Conservation (phyloP, 2,888 invertebrate species). For the Pristionchus entomophagus region DNA sequence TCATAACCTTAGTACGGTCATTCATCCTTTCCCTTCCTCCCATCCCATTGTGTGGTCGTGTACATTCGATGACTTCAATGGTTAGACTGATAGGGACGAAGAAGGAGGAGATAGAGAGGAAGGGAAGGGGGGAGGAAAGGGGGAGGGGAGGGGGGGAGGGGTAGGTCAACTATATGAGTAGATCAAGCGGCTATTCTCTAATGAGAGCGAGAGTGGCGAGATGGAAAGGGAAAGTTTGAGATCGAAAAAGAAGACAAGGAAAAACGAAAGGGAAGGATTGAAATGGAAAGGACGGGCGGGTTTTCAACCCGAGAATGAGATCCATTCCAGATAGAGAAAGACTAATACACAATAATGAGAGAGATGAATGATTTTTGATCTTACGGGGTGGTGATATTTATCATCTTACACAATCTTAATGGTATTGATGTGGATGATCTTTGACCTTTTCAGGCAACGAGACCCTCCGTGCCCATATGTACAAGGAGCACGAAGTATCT, state of each 20-base stretch:
- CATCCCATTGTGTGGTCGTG: neutral
- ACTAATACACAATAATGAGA: too few species aligned
- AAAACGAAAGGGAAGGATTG: constrained; percentile 31
- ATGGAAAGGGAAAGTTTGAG: constrained; percentile 1
- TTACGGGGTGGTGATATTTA: too few species aligned
- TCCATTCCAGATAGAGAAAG: neutral
- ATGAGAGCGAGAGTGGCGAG: constrained; percentile 19
- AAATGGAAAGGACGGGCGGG: constrained; percentile 12
- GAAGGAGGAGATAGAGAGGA: too few species aligned
- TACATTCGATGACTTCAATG: neutral
- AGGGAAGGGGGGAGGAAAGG: neutral
- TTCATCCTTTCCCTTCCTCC: neutral
- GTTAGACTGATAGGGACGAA: neutral
- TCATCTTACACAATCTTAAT: too few species aligned
- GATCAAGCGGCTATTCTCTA: neutral
- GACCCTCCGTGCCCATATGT: constrained; percentile 75
- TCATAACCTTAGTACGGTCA: constrained; percentile 22
- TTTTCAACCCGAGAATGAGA: constrained; percentile 25
- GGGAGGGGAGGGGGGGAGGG: neutral
- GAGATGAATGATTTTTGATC: constrained; percentile 16
- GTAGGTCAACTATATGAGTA: constrained; percentile 1
- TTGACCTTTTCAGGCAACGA: constrained; percentile 75
- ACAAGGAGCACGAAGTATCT: constrained; percentile 74
- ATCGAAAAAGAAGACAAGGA: constrained; percentile 40
- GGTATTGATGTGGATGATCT: too few species aligned